Evolutionary conservation across 37 sponge, comb jelly and placozoan species (phyloP), one percentile per base, ranked within the genome.

Genomic region (Beroe forskalii): DNA sequence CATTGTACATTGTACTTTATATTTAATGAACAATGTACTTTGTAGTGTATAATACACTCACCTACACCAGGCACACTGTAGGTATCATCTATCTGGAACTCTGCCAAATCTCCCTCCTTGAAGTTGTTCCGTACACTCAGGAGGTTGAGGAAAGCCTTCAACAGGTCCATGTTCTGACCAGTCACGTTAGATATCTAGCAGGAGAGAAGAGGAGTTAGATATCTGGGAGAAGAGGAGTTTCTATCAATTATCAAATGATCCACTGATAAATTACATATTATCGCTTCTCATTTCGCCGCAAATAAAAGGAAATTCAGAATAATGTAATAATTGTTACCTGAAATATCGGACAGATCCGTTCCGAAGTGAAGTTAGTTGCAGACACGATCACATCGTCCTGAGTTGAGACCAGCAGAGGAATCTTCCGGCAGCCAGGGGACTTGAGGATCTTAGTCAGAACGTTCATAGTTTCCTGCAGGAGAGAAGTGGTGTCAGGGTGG

Each of bases 371-470:
- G 93, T 98, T 98, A 28, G 93, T 90, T 27, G 99, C 99, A 62
- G 94, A 93, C 22, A 95, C 95, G 61, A 96, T 94, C 76, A 98
- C 95, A 89, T 98, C 99, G 89, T 98, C 95, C 39, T 98, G 89
- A 19, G 89, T 90, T 43, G 92, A 91, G 12, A 98, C 96, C 32
- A 96, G 62, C 32, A 96, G 94, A 9, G 99, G 99, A 6, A 98
- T 98, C 92, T 98, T 98, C 41, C 99, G 67, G 64, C 99, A 98
- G 61, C 99, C 99, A 22, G 99, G 99, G 27, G 96, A 96, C 86
- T 98, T 98, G 38, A 98, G 93, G 23, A 98, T 93, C 31, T 96
- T 91, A n/a, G 61, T 66, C 67, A 98, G 90, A 19, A 96, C 91
- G 76, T 95, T 95, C 93, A 98, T 93, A 32, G 93, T 98, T 55